A percentile compares a stretch with the other conserved stretches of the same genome.
phyloP scores from a whole-genome alignment of 1,140 invertebrate genomes.

The Bombus ignitus region DNA sequence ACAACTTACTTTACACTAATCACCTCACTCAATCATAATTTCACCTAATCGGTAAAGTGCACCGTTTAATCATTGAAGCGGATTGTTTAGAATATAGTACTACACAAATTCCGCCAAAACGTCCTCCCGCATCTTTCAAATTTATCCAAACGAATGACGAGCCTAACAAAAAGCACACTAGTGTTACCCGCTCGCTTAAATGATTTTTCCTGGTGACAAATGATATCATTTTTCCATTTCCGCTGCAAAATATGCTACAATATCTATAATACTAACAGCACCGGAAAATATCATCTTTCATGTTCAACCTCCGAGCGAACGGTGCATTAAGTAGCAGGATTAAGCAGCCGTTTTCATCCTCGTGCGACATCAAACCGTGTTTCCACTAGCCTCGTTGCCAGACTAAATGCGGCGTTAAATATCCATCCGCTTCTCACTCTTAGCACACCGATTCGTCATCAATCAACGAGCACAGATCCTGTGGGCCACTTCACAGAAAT shows the following conservation, averaged over 20 bases:
- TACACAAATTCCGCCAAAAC: too few relatives aligned
- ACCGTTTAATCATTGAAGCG: too few relatives aligned
- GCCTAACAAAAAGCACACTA: background rate
- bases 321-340: background rate
- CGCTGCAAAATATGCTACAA: background rate
- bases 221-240: background rate
- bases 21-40: too few relatives aligned
- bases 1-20: too few relatives aligned
- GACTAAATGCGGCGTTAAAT: conserved; percentile 8
- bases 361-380: background rate
- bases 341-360: background rate
- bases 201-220: background rate
- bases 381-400: background rate
- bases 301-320: background rate
- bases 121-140: background rate
- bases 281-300: background rate
- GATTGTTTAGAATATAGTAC: too few relatives aligned
- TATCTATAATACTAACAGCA: background rate
- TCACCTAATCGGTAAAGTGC: too few relatives aligned
- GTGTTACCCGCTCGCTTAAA: background rate
- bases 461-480: background rate
- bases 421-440: conserved; percentile 3
- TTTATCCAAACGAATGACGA: background rate
- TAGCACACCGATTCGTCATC: background rate
- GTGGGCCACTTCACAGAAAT: too few relatives aligned